Conservation (phyloP, 2,113 vertebrate species). For the Aphyosemion australe region DNA sequence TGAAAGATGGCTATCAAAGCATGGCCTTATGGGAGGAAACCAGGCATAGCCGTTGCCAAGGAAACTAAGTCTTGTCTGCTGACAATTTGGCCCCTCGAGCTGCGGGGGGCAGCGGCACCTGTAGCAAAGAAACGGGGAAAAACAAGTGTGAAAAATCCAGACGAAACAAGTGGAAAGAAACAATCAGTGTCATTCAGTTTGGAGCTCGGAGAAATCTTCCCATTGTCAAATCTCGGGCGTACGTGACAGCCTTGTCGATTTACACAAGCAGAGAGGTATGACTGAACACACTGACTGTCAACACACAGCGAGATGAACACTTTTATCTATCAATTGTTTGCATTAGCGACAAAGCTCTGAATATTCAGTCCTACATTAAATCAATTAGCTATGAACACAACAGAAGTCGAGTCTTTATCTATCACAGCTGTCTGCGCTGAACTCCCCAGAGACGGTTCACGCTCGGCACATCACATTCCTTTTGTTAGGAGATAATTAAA, state of each 20-base stretch:
- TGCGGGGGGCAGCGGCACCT: slow-evolving; percentile 87
- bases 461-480: slow-evolving; percentile 41
- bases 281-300: slow-evolving; percentile 15
- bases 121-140: slow-evolving; percentile 25
- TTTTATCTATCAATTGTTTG: slow-evolving; percentile 42
- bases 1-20: slow-evolving; percentile 87
- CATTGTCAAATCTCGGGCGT: slow-evolving; percentile 16
- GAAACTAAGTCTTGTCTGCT: slow-evolving; percentile 89
- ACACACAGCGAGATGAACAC: slow-evolving; percentile 1
- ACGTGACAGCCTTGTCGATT: slow-evolving; percentile 42
- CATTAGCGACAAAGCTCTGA: slow-evolving; percentile 34
- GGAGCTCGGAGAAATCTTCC: slow-evolving; percentile 27
- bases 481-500: slow-evolving; percentile 70
- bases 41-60: slow-evolving; percentile 90
- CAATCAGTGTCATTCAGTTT: slow-evolving; percentile 43
- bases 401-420: slow-evolving; percentile 51
- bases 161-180: slow-evolving; percentile 40
- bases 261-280: slow-evolving; percentile 6
- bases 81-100: slow-evolving; percentile 87
- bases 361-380: slow-evolving; percentile 57
- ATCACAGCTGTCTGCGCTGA: slow-evolving; percentile 41
- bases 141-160: slow-evolving; percentile 24
- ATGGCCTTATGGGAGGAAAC: slow-evolving; percentile 88
- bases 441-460: slow-evolving; percentile 49
- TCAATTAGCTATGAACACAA: slow-evolving; percentile 63